Evolutionary conservation across 2,888 invertebrate species (phyloP).

Genomic region (Drosophila antonietae): DNA sequence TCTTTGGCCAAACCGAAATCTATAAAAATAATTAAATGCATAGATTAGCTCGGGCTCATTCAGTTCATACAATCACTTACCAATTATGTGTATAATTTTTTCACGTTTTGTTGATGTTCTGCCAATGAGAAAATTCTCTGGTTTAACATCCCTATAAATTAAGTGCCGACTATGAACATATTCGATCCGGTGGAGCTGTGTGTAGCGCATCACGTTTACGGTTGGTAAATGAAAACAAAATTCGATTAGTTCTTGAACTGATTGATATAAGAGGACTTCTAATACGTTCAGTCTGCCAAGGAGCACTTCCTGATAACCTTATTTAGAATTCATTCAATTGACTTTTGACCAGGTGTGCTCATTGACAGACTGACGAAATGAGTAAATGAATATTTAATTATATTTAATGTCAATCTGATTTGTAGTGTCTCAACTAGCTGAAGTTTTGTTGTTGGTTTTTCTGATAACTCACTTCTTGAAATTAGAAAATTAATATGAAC

Average conservation of each 20-base stretch:
- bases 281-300: constrained; percentile 25
- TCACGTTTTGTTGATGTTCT: constrained; percentile 98
- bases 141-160: constrained; percentile 99
- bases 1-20: constrained; percentile 99
- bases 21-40: constrained; percentile 78
- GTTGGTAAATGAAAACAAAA: constrained; percentile 14
- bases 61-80: constrained; percentile 85
- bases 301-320: constrained; percentile 10
- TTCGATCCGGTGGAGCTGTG: constrained; percentile 98
- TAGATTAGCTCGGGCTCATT: neutral
- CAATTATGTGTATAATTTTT: constrained; percentile 99
- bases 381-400: constrained; percentile 20
- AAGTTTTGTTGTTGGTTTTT: constrained; percentile 45
- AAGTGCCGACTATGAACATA: constrained; percentile 99
- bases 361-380: constrained; percentile 26
- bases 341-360: constrained; percentile 15
- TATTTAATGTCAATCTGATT: constrained; percentile 38
- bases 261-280: neutral
- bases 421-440: constrained; percentile 84
- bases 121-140: constrained; percentile 99
- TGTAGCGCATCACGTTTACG: constrained; percentile 4
- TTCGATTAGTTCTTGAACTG: constrained; percentile 30
- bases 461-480: constrained; percentile 10
- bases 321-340: neutral
- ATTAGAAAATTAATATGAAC: constrained; percentile 35